Conservation (phyloP, 2,888 invertebrate genomes). For the Lingula anatina region DNA sequence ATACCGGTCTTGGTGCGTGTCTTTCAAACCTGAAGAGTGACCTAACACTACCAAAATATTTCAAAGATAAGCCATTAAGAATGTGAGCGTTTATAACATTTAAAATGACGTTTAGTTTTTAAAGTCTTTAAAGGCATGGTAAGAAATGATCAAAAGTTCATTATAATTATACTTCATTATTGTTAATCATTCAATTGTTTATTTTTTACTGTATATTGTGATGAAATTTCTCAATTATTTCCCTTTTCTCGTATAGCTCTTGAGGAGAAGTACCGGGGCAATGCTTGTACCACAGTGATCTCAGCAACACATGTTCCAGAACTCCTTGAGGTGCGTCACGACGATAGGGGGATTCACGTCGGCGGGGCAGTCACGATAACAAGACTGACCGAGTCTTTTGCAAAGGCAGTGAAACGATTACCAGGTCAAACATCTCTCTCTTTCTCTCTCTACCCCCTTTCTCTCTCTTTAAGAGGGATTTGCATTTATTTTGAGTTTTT, state of each 20-base stretch:
- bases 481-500: too few species aligned
- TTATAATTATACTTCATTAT: not conserved
- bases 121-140: too few species aligned
- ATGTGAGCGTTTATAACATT: too few species aligned
- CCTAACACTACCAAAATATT: too few species aligned
- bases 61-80: too few species aligned
- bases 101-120: too few species aligned
- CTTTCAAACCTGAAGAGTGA: not conserved
- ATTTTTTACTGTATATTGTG: constrained; percentile 77
- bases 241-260: too few species aligned
- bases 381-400: constrained; percentile 65
- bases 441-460: too few species aligned
- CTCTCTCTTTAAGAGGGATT: too few species aligned
- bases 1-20: constrained; percentile 75
- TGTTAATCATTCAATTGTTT: not conserved
- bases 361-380: constrained; percentile 75
- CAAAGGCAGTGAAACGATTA: constrained; percentile 55
- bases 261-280: too few species aligned
- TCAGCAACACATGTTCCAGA: constrained; percentile 66
- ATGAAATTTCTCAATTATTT: too few species aligned
- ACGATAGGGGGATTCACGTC: constrained; percentile 60
- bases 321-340: constrained; percentile 59
- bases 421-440: constrained; percentile 39
- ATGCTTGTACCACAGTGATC: constrained; percentile 71
- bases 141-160: not conserved